phyloP scores from a whole-genome alignment of 1,140 invertebrate genomes.

The Cheumatopsyche charites region DNA sequence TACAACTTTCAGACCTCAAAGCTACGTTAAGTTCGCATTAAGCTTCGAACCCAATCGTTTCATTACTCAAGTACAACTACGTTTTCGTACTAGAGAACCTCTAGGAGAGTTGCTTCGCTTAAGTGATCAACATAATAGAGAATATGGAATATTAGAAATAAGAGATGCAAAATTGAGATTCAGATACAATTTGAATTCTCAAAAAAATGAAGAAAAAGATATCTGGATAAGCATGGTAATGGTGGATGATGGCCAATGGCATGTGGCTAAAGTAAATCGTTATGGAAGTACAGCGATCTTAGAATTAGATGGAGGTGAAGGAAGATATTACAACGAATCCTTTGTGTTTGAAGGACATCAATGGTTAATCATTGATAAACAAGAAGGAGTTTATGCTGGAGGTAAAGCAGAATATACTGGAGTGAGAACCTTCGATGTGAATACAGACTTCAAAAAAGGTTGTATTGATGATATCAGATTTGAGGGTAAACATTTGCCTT shows the following conservation, averaged over 20 bases:
- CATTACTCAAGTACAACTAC: slow-evolving; percentile 67
- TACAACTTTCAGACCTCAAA: slow-evolving; percentile 67
- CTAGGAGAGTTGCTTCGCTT: slow-evolving; percentile 69
- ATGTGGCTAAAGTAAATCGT: slow-evolving; percentile 66
- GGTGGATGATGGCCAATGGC: slow-evolving; percentile 77
- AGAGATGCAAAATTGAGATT: slow-evolving; percentile 66
- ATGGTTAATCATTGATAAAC: slow-evolving; percentile 67
- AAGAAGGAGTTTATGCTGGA: slow-evolving; percentile 70
- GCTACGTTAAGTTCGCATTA: slow-evolving; percentile 73
- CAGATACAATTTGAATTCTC: slow-evolving; percentile 69
- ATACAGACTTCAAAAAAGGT: slow-evolving; percentile 66
- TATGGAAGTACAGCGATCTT: slow-evolving; percentile 70
- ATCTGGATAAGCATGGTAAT: slow-evolving; percentile 64
- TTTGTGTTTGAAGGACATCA: slow-evolving; percentile 68
- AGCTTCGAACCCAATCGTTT: slow-evolving; percentile 70
- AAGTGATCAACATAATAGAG: slow-evolving; percentile 68
- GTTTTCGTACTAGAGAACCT: slow-evolving; percentile 70
- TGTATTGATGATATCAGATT: slow-evolving; percentile 60
- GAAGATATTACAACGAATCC: slow-evolving; percentile 71
- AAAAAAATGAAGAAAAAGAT: slow-evolving; percentile 63
- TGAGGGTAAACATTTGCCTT: slow-evolving; percentile 69
- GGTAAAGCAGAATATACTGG: slow-evolving; percentile 72
- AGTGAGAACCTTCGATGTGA: slow-evolving; percentile 67
- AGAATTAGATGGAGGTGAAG: slow-evolving; percentile 74
- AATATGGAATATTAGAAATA: slow-evolving; percentile 72